Percentiles rank a stretch among this genome's conserved stretches.
phyloP scores from a whole-genome alignment of 2,888 invertebrate genomes.

The Galeruca laticollis region DNA sequence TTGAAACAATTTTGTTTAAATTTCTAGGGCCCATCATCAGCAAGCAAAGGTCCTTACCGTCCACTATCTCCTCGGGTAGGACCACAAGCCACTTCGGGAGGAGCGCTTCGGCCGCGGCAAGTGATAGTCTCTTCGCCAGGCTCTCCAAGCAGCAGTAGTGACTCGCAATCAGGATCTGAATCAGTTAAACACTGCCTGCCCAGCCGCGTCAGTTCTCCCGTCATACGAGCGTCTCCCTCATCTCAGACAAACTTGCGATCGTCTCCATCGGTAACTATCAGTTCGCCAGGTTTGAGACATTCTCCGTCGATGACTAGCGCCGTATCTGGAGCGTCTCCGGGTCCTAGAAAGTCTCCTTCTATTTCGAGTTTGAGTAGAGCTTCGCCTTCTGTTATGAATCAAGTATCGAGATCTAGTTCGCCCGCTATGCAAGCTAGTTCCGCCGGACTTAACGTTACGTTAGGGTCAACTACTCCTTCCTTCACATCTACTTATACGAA shows the following conservation, averaged over 20 bases:
- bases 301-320: slow-evolving; percentile 51
- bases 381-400: slow-evolving; percentile 65
- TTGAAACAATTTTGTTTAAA: neutral
- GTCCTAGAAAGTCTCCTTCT: slow-evolving; percentile 61
- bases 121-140: slow-evolving; percentile 81
- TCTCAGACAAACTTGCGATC: slow-evolving; percentile 64
- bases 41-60: slow-evolving; percentile 79
- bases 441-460: slow-evolving; percentile 74
- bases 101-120: slow-evolving; percentile 65
- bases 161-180: slow-evolving; percentile 84
- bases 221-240: slow-evolving; percentile 67
- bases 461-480: slow-evolving; percentile 67
- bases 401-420: slow-evolving; percentile 62
- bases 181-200: slow-evolving; percentile 75
- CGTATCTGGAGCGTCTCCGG: slow-evolving; percentile 48
- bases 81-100: slow-evolving; percentile 67
- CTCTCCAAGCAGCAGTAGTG: slow-evolving; percentile 84
- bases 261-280: slow-evolving; percentile 58
- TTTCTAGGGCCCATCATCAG: slow-evolving; percentile 78
- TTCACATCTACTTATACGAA: slow-evolving; percentile 61
- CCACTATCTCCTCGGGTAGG: slow-evolving; percentile 77
- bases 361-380: slow-evolving; percentile 63
- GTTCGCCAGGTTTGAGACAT: slow-evolving; percentile 55
- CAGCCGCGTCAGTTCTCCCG: slow-evolving; percentile 65
- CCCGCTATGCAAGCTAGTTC: slow-evolving; percentile 70